Conservation (phyloP, 2,888 invertebrate species). For the Ophraella communa region DNA sequence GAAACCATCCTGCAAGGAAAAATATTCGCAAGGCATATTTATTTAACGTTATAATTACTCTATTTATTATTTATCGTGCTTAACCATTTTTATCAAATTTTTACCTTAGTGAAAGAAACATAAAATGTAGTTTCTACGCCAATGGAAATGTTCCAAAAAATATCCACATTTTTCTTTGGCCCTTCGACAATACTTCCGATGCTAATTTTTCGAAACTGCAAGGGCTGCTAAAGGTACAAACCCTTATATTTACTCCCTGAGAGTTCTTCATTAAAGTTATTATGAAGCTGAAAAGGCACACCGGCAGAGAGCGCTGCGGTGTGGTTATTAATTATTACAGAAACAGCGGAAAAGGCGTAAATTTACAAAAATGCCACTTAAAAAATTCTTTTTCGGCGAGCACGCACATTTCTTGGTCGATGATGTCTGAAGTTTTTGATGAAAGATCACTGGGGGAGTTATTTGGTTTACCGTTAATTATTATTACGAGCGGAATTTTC, state of each 20-base stretch:
- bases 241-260: conserved; percentile 38
- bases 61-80: no score
- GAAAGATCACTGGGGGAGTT: conserved; percentile 1
- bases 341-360: conserved; percentile 25
- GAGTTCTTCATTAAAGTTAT: conserved; percentile 51
- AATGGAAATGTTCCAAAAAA: conserved; percentile 6
- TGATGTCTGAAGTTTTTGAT: conserved; percentile 14
- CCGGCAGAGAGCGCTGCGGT: conserved; percentile 17
- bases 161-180: conserved; percentile 20
- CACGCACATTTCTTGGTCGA: conserved; percentile 16
- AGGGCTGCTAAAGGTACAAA: conserved; percentile 30
- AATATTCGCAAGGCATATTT: no score
- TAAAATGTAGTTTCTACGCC: not conserved
- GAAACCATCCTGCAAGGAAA: no score
- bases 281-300: conserved; percentile 40
- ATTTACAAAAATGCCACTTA: conserved; percentile 32
- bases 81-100: no score
- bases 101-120: not conserved
- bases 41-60: no score
- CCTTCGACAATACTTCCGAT: conserved; percentile 42
- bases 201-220: conserved; percentile 43
- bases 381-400: conserved; percentile 20
- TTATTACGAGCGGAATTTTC: not conserved
- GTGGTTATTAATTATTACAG: conserved; percentile 44
- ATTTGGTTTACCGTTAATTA: conserved; percentile 20